Conservation (phyloP, 2,797 vertebrate species). For the Chaenodraco wilsoni region DNA sequence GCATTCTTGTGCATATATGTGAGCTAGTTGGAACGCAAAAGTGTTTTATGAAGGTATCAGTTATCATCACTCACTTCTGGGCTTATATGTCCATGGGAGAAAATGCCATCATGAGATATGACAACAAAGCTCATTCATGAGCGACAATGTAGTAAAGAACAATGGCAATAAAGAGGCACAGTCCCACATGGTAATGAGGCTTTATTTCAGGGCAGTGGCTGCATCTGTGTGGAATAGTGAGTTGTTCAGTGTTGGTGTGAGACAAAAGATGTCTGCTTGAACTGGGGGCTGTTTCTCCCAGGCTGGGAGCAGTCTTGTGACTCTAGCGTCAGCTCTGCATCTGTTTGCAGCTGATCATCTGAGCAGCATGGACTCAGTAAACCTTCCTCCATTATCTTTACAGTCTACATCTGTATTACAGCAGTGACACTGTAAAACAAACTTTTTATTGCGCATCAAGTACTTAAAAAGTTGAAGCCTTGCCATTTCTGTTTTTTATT, state of each 20-base stretch:
- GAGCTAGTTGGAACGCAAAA: slow-evolving; percentile 52
- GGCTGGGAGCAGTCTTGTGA: slow-evolving; percentile 85
- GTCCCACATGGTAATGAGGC: slow-evolving; percentile 76
- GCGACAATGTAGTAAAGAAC: slow-evolving; percentile 68
- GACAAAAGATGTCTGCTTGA: slow-evolving; percentile 81
- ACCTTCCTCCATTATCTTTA: slow-evolving; percentile 65
- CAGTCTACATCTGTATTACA: slow-evolving; percentile 53
- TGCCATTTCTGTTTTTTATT: slow-evolving; percentile 1
- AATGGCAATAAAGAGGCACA: slow-evolving; percentile 77
- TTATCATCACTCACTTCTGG: slow-evolving; percentile 62
- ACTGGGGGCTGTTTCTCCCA: slow-evolving; percentile 78
- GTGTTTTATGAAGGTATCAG: slow-evolving; percentile 67
- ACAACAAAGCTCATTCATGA: slow-evolving; percentile 73
- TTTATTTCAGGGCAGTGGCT: slow-evolving; percentile 74
- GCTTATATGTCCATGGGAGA: slow-evolving; percentile 48
- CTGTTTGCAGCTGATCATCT: slow-evolving; percentile 85
- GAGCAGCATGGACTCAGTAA: slow-evolving; percentile 72
- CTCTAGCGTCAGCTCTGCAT: slow-evolving; percentile 82
- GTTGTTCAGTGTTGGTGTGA: slow-evolving; percentile 76
- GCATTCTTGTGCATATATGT: slow-evolving; percentile 76
- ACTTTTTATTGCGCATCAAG: slow-evolving; percentile 1
- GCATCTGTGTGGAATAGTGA: slow-evolving; percentile 73
- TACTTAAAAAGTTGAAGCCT: background rate
- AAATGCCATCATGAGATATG: slow-evolving; percentile 65
- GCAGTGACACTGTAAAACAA: slow-evolving; percentile 18